Percentiles rank a stretch among this genome's conserved stretches.
phyloP scores from a whole-genome alignment of 2,113 vertebrate species.

The Channa maculata region DNA sequence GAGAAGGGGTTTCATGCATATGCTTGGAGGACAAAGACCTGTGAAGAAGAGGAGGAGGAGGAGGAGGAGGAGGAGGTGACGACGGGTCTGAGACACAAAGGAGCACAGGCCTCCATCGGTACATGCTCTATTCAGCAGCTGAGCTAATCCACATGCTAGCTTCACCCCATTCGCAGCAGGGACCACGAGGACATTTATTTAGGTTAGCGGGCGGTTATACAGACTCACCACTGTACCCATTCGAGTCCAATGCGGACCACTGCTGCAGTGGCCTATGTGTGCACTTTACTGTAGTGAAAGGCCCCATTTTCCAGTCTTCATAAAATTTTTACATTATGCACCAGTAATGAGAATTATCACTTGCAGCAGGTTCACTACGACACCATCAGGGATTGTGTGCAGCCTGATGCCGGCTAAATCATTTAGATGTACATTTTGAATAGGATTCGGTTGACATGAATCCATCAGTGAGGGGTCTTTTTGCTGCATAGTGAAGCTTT shows the following conservation, averaged over 20 bases:
- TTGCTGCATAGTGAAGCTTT: not conserved
- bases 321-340: slow-evolving; percentile 41
- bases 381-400: not conserved
- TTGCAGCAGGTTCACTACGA: not conserved
- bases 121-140: slow-evolving; percentile 45
- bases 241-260: not conserved
- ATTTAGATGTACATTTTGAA: too few species aligned
- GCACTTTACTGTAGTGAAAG: slow-evolving; percentile 15
- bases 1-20: slow-evolving; percentile 5
- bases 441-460: not conserved
- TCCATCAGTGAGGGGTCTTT: not conserved
- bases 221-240: slow-evolving; percentile 28
- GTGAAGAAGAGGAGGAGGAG: slow-evolving; percentile 1
- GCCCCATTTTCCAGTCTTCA: slow-evolving; percentile 16
- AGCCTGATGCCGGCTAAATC: not conserved
- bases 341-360: slow-evolving; percentile 19
- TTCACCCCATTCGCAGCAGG: slow-evolving; percentile 42
- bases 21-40: slow-evolving; percentile 57
- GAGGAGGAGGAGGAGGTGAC: slow-evolving; percentile 17
- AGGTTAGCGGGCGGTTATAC: slow-evolving; percentile 28
- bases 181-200: slow-evolving; percentile 34
- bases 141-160: slow-evolving; percentile 62
- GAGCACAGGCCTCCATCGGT: slow-evolving; percentile 33
- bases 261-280: not conserved
- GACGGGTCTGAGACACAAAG: slow-evolving; percentile 56